Percentiles rank a stretch among this genome's conserved stretches.
Conservation (phyloP, 2,113 vertebrate species). For the Coracopsis vasa region DNA sequence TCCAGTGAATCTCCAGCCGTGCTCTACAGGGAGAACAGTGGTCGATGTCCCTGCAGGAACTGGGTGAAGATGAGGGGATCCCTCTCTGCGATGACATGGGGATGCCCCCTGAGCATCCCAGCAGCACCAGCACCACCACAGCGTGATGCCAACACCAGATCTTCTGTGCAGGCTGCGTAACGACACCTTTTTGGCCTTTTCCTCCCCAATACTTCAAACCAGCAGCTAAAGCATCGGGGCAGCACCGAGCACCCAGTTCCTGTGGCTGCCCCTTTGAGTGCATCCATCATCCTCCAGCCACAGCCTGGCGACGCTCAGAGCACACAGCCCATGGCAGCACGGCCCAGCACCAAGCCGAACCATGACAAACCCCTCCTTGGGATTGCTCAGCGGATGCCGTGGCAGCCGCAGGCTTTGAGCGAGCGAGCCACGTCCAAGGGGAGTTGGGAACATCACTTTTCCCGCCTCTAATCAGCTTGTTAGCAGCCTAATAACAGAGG, state of each 20-base stretch:
- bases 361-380: too few species aligned
- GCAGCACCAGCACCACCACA: rapidly evolving
- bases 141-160: not conserved
- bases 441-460: constrained; percentile 52
- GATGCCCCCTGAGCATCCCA: rapidly evolving
- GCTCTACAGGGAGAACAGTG: rapidly evolving
- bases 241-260: rapidly evolving
- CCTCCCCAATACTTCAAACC: not conserved
- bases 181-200: rapidly evolving
- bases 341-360: not conserved
- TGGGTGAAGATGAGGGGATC: not conserved
- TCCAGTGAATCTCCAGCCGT: rapidly evolving
- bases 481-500: constrained; percentile 69
- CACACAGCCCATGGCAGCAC: rapidly evolving
- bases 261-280: not conserved
- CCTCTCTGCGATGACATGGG: rapidly evolving
- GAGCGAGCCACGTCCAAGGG: not conserved
- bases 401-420: not conserved
- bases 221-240: not conserved
- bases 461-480: constrained; percentile 69
- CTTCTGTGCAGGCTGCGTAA: rapidly evolving
- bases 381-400: not conserved
- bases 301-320: not conserved
- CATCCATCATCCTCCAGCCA: not conserved
- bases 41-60: rapidly evolving